These are phyloP conservation scores for Drosophila dives DNA, from an alignment of 2,888 invertebrate genomes.

Conservation along the genomic window DNA sequence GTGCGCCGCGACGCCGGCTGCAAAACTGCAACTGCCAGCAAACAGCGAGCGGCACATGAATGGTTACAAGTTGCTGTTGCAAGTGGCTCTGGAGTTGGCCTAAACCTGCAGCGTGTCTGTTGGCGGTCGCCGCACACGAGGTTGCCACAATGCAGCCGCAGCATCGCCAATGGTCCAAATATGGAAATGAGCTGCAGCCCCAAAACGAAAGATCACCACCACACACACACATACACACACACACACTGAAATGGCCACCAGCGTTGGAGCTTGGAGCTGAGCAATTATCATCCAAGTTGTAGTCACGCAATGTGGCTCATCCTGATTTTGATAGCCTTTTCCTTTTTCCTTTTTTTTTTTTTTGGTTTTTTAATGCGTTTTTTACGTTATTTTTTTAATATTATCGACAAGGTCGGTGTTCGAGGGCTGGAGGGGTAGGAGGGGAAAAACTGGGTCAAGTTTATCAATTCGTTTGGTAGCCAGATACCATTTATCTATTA, in stretches of 20 bases:
- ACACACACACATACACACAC: background rate
- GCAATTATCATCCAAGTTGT: slow-evolving; percentile 9
- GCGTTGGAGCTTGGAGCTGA: slow-evolving; percentile 29
- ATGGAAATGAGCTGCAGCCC: slow-evolving; percentile 69
- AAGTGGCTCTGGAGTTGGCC: slow-evolving; percentile 19
- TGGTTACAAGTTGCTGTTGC: slow-evolving; percentile 36
- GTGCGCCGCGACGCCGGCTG: slow-evolving; percentile 69
- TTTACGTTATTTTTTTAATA: slow-evolving; percentile 1
- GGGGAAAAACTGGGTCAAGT: slow-evolving; percentile 70
- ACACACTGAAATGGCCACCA: slow-evolving; percentile 47
- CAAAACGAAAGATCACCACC: slow-evolving; percentile 66
- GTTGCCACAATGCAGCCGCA: slow-evolving; percentile 47
- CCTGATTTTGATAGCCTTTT: slow-evolving; percentile 38
- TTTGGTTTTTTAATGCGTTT: background rate
- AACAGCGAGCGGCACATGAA: slow-evolving; percentile 62
- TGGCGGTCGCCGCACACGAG: slow-evolving; percentile 80
- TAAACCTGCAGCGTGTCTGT: slow-evolving; percentile 54
- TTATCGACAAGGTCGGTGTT: slow-evolving; percentile 40
- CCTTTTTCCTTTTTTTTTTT: background rate
- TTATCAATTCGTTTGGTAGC: slow-evolving; percentile 49
- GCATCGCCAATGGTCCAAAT: slow-evolving; percentile 58
- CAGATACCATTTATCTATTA: slow-evolving; percentile 61
- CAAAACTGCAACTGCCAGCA: slow-evolving; percentile 57
- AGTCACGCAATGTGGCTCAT: slow-evolving; percentile 55
- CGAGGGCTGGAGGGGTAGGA: background rate